These are phyloP conservation scores for Agriopis leucophaearia DNA, from an alignment of 2,888 invertebrate genomes.

Conservation along the genomic window DNA sequence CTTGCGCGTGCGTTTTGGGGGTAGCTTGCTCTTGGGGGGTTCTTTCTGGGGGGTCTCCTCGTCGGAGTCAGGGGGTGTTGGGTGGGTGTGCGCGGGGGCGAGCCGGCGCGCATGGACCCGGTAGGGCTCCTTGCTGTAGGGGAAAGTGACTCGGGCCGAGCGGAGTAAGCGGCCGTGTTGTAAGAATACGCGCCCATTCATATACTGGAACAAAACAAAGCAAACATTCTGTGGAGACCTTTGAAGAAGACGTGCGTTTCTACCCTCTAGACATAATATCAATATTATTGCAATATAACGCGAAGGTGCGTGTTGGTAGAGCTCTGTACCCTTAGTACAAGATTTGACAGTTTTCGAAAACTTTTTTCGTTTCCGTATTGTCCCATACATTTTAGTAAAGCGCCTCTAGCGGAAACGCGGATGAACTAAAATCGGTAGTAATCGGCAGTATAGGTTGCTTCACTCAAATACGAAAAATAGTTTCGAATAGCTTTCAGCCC, in stretches of 20 bases:
- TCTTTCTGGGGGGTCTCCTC: constrained; percentile 58
- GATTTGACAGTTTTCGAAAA: no score
- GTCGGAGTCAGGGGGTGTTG: constrained; percentile 72
- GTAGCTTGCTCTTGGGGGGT: constrained; percentile 55
- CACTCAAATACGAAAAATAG: no score
- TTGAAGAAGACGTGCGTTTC: background rate
- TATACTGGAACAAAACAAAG: constrained; percentile 85
- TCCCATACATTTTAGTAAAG: no score
- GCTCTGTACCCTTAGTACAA: no score
- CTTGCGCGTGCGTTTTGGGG: constrained; percentile 72
- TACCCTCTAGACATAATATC: no score
- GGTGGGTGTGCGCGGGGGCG: constrained; percentile 65
- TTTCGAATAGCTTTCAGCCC: no score
- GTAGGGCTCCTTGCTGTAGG: constrained; percentile 80
- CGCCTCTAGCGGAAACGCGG: no score
- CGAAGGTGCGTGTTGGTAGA: no score
- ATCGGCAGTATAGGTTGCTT: no score
- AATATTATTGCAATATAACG: no score
- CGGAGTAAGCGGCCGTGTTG: constrained; percentile 90
- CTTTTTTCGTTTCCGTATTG: no score
- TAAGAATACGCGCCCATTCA: constrained; percentile 91
- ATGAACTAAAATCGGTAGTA: no score
- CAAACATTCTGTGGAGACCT: background rate
- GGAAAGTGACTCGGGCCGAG: constrained; percentile 87
- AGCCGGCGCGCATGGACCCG: constrained; percentile 75